These are phyloP conservation scores for Papilio protenor DNA, from an alignment of 2,888 invertebrate genomes.

Conservation along the genomic window DNA sequence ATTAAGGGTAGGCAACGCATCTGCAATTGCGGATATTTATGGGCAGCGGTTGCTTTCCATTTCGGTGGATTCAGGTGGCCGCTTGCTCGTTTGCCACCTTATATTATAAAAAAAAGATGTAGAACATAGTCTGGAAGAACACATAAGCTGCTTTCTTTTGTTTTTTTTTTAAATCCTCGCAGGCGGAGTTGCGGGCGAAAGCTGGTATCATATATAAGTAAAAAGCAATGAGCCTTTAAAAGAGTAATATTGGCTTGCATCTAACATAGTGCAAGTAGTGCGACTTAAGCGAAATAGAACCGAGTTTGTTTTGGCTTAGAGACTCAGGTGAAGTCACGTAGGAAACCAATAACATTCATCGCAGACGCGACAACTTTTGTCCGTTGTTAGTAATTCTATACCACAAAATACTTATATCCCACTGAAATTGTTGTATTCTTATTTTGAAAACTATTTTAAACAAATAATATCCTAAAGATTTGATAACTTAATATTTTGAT, in stretches of 20 bases:
- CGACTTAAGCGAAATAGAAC: constrained; percentile 14
- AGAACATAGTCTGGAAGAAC: background rate
- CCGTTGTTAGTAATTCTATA: constrained; percentile 26
- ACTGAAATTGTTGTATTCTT: background rate
- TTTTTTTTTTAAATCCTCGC: background rate
- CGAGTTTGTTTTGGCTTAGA: constrained; percentile 43
- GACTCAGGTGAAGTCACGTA: constrained; percentile 43
- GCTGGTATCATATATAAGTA: background rate
- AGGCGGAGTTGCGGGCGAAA: background rate
- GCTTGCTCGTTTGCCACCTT: too few relatives aligned
- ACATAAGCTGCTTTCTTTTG: background rate
- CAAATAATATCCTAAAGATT: too few relatives aligned
- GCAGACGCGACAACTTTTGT: constrained; percentile 21
- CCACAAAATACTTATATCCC: background rate
- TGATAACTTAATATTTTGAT: too few relatives aligned
- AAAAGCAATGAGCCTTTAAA: background rate
- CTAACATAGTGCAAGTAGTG: constrained; percentile 3
- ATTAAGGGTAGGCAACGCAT: too few relatives aligned
- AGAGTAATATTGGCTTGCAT: background rate
- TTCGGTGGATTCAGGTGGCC: too few relatives aligned
- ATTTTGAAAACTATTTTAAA: background rate
- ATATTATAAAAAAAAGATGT: too few relatives aligned
- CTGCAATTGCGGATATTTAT: too few relatives aligned
- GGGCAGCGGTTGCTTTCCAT: too few relatives aligned
- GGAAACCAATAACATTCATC: constrained; percentile 40